A percentile compares a stretch with the other conserved stretches of the same genome.
Conservation (phyloP, 2,888 invertebrate genomes). For the Villa cingulata region DNA sequence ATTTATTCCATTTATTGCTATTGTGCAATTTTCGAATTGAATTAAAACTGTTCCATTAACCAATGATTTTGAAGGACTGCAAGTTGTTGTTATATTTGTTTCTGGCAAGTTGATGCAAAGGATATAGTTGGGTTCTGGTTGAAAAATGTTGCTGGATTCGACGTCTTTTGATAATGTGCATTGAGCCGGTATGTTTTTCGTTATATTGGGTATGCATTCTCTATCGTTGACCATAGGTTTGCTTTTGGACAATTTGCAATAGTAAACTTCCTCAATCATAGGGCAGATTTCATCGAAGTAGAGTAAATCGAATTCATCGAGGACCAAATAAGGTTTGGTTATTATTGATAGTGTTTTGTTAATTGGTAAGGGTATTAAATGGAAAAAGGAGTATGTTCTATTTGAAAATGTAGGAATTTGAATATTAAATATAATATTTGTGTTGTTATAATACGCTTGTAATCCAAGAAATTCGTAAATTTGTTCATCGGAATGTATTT, state of each 20-base stretch:
- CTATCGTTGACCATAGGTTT: not conserved
- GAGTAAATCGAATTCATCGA: not conserved
- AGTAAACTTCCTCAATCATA: not conserved
- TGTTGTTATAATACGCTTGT: too few species aligned
- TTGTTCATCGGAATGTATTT: too few species aligned
- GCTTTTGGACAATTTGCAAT: not conserved
- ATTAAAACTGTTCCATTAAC: not conserved
- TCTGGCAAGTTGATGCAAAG: not conserved
- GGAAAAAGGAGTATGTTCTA: not conserved
- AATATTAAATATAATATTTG: not conserved
- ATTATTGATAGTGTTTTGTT: not conserved
- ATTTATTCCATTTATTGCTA: not conserved
- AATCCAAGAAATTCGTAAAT: too few species aligned
- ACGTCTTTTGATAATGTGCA: not conserved
- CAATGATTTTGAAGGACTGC: not conserved
- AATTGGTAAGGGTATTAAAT: not conserved
- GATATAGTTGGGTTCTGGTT: not conserved
- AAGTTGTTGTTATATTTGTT: not conserved
- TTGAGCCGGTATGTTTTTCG: not conserved
- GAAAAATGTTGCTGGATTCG: not conserved
- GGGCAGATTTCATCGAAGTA: not conserved
- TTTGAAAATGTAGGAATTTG: not conserved
- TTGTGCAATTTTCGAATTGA: not conserved
- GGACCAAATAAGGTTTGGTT: not conserved
- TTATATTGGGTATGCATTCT: not conserved